These are phyloP conservation scores for Aeoliscus strigatus DNA, from an alignment of 2,797 vertebrate species.

Conservation along the genomic window DNA sequence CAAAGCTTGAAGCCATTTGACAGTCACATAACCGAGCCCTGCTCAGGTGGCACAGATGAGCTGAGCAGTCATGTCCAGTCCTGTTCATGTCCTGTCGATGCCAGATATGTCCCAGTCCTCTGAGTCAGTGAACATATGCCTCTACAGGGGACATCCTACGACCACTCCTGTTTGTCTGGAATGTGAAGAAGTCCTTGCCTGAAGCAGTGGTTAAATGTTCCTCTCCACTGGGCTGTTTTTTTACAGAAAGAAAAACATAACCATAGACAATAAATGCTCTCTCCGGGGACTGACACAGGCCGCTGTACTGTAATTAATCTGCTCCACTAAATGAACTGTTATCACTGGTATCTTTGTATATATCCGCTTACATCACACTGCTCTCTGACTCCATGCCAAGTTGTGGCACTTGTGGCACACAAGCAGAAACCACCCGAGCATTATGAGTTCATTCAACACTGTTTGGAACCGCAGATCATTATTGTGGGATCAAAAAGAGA, in stretches of 20 bases:
- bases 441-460: slow-evolving; percentile 12
- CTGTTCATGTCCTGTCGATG: slow-evolving; percentile 7
- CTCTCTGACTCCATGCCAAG: not conserved
- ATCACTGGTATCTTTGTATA: slow-evolving; percentile 22
- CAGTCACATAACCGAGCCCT: slow-evolving; percentile 10
- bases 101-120: slow-evolving; percentile 3
- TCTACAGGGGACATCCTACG: slow-evolving; percentile 9
- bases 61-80: slow-evolving; percentile 12
- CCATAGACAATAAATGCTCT: slow-evolving; percentile 13
- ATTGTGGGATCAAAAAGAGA: no score
- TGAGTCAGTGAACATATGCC: slow-evolving; percentile 3
- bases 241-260: slow-evolving; percentile 13
- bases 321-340: slow-evolving; percentile 28
- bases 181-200: not conserved
- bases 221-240: slow-evolving; percentile 2
- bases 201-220: slow-evolving; percentile 4
- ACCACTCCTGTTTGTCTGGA: slow-evolving; percentile 4
- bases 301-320: slow-evolving; percentile 30
- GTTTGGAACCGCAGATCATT: slow-evolving; percentile 34
- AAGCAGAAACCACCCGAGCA: slow-evolving; percentile 3
- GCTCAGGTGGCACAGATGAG: slow-evolving; percentile 39
- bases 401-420: slow-evolving; percentile 4
- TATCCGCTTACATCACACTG: slow-evolving; percentile 10
- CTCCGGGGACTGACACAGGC: not conserved
- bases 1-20: slow-evolving; percentile 21